These are phyloP conservation scores for Oreochromis spilurus DNA, from an alignment of 2,113 vertebrate species.

Conservation along the genomic window DNA sequence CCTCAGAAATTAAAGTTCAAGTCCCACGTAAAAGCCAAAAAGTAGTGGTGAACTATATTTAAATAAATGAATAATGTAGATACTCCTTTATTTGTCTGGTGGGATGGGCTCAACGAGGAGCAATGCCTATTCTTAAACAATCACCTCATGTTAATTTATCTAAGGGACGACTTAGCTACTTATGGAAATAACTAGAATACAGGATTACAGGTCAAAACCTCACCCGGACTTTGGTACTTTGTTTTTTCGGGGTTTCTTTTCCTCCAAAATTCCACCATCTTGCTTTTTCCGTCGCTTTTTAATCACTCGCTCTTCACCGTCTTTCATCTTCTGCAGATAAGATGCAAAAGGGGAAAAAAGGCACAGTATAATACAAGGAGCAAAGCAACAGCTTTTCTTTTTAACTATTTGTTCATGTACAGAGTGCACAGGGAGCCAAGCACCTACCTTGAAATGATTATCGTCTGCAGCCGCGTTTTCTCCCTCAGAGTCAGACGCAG, in stretches of 20 bases:
- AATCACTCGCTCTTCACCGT: conserved; percentile 83
- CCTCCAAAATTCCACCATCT: conserved; percentile 85
- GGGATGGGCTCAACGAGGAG: neutral
- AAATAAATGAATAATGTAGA: neutral
- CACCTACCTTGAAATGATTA: conserved; percentile 84
- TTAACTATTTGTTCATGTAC: neutral
- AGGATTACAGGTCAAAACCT: neutral
- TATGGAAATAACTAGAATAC: neutral
- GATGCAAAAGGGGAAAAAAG: neutral
- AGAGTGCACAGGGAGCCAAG: neutral
- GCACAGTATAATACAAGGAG: neutral
- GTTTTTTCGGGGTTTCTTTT: conserved; percentile 90
- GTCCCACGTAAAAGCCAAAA: neutral
- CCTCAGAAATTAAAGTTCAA: neutral
- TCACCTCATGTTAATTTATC: neutral
- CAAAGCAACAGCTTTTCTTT: neutral
- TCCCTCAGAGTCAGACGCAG: conserved; percentile 91
- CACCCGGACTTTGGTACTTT: conserved; percentile 91
- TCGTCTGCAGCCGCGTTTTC: conserved; percentile 82
- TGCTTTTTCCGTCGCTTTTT: conserved; percentile 93
- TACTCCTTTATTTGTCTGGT: neutral
- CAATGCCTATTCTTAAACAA: neutral
- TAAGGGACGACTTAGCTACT: neutral
- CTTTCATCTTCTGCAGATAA: conserved; percentile 79
- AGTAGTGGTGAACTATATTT: neutral